Conservation (phyloP, 2,797 vertebrate species). For the Pteropus rufus region DNA sequence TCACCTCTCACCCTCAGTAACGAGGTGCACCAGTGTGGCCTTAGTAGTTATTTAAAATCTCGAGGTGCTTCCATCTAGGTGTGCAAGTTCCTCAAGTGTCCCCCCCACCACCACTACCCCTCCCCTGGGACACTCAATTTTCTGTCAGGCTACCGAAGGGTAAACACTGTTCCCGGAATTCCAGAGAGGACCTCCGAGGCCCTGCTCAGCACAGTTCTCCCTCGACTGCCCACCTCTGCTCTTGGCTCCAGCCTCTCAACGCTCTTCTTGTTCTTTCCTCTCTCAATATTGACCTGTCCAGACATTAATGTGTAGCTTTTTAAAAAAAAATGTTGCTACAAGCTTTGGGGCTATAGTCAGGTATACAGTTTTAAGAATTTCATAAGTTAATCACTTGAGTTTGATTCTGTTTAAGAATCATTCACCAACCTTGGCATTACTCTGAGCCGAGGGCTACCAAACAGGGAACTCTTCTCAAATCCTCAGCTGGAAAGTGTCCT, state of each 20-base stretch:
- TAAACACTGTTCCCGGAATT: not conserved
- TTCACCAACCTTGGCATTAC: not conserved
- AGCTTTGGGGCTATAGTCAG: not conserved
- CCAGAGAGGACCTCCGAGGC: not conserved
- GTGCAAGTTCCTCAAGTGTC: not conserved
- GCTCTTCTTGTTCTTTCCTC: not conserved
- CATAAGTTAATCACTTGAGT: not conserved
- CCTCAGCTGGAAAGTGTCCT: not conserved
- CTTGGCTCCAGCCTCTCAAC: not conserved
- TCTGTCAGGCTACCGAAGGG: not conserved
- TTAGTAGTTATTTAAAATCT: not conserved
- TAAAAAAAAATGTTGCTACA: not conserved
- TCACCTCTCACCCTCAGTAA: not conserved
- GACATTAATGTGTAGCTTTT: not conserved
- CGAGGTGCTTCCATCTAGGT: not conserved
- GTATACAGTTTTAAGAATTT: not conserved
- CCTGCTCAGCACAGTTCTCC: not conserved
- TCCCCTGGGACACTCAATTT: not conserved
- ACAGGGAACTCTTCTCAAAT: not conserved
- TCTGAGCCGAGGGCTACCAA: not conserved
- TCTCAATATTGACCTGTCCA: not conserved
- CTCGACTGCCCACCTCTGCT: not conserved
- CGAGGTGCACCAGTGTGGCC: not conserved
- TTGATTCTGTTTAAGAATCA: not conserved
- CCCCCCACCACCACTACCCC: not conserved